Evolutionary conservation across 2,888 invertebrate genomes (phyloP).

Genomic region (Drosophila anomalata): DNA sequence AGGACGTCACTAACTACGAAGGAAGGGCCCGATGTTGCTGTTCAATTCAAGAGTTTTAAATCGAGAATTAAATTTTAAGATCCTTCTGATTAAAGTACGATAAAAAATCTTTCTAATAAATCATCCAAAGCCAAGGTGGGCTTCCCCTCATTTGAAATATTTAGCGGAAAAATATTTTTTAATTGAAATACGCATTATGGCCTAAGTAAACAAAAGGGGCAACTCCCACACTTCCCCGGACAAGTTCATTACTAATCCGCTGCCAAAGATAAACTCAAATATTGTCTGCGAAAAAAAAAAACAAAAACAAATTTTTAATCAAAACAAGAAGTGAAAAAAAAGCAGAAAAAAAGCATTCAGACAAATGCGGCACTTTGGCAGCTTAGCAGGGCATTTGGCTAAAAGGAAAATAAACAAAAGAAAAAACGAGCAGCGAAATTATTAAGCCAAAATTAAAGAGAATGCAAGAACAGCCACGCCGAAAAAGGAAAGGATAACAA

Average conservation of each 20-base stretch:
- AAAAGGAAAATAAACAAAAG: slow-evolving; percentile 72
- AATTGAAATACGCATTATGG: slow-evolving; percentile 68
- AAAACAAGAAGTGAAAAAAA: slow-evolving; percentile 61
- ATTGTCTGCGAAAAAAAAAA: slow-evolving; percentile 52
- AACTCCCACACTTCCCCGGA: slow-evolving; percentile 2
- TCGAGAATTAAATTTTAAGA: slow-evolving; percentile 3
- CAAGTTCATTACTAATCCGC: slow-evolving; percentile 77
- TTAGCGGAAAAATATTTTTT: slow-evolving; percentile 58
- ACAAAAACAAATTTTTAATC: slow-evolving; percentile 67
- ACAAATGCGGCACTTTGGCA: slow-evolving; percentile 75
- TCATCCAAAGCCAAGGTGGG: too few species aligned
- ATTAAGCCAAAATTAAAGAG: slow-evolving; percentile 70
- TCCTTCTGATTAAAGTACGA: not conserved
- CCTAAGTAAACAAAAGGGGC: slow-evolving; percentile 69
- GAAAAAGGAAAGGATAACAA: slow-evolving; percentile 54
- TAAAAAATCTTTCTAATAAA: not conserved
- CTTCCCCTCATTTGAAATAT: slow-evolving; percentile 21
- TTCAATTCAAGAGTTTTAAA: slow-evolving; percentile 27
- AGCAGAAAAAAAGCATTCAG: slow-evolving; percentile 37
- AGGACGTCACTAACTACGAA: slow-evolving; percentile 1
- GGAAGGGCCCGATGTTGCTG: slow-evolving; percentile 3
- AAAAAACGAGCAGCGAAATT: slow-evolving; percentile 54
- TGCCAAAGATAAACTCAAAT: slow-evolving; percentile 75
- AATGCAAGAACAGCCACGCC: slow-evolving; percentile 27
- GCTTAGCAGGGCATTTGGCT: slow-evolving; percentile 65